Evolutionary conservation across 2,888 invertebrate species (phyloP).

Genomic region (Cerceris rybyensis): DNA sequence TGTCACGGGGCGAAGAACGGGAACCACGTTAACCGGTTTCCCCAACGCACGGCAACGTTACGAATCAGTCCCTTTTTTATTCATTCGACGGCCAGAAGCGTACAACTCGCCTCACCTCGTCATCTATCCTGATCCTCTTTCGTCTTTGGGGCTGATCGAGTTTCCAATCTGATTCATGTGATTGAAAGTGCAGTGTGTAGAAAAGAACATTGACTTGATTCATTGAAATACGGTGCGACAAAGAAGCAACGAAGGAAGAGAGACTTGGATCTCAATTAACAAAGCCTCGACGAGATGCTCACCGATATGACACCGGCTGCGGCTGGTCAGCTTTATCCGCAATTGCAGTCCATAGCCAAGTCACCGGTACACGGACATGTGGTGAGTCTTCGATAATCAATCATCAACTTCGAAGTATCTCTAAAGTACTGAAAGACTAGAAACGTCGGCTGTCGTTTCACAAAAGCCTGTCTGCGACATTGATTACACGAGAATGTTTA

Average conservation of each 20-base stretch:
- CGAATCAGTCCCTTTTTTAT: slow-evolving; percentile 50
- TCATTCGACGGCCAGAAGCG: slow-evolving; percentile 44
- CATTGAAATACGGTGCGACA: neutral
- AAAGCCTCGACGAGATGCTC: slow-evolving; percentile 73
- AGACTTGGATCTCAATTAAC: slow-evolving; percentile 34
- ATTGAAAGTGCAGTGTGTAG: slow-evolving; percentile 34
- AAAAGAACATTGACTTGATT: neutral
- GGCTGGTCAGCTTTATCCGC: slow-evolving; percentile 81
- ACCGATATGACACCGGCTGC: slow-evolving; percentile 82
- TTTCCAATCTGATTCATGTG: slow-evolving; percentile 14
- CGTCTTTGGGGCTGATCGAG: slow-evolving; percentile 5
- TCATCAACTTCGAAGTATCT: neutral
- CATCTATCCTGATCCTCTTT: neutral
- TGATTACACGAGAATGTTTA: neutral
- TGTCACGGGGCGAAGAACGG: slow-evolving; percentile 81
- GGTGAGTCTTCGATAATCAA: slow-evolving; percentile 73
- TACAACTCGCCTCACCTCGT: neutral
- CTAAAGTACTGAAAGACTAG: neutral
- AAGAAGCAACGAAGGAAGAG: neutral
- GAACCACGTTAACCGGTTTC: slow-evolving; percentile 81
- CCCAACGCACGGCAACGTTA: slow-evolving; percentile 53
- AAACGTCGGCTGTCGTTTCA: neutral
- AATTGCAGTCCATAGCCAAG: slow-evolving; percentile 80
- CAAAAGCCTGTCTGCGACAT: neutral
- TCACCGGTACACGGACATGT: slow-evolving; percentile 80